Evolutionary conservation across 2,888 invertebrate genomes (phyloP).

Genomic region (Ectemnius cavifrons): DNA sequence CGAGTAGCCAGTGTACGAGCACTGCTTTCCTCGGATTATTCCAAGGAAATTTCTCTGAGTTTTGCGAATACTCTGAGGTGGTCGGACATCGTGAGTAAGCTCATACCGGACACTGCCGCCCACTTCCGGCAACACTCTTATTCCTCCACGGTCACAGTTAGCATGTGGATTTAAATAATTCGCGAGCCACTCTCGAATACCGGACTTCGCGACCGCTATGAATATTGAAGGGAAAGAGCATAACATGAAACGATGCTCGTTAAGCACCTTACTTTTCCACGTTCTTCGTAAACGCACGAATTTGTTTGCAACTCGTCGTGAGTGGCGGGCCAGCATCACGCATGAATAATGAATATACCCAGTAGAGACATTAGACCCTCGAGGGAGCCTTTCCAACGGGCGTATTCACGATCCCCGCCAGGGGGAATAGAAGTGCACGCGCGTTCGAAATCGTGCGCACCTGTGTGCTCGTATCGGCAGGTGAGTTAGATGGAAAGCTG

Average conservation of each 20-base stretch:
- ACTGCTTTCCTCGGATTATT: no score
- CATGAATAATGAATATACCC: conserved; percentile 61
- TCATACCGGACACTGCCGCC: no score
- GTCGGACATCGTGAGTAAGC: no score
- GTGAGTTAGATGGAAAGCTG: conserved; percentile 25
- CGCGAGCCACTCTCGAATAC: background rate
- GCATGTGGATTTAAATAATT: no score
- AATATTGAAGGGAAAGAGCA: conserved; percentile 51
- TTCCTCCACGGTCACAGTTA: no score
- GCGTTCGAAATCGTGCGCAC: conserved; percentile 26
- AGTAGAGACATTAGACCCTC: conserved; percentile 51
- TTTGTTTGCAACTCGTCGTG: conserved; percentile 47
- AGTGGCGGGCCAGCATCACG: conserved; percentile 25
- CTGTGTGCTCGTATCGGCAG: conserved; percentile 36
- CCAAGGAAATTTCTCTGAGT: no score
- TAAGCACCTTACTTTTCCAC: conserved; percentile 52
- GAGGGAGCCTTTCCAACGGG: conserved; percentile 16
- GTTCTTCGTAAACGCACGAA: conserved; percentile 50
- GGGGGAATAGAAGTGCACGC: conserved; percentile 17
- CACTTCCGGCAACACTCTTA: no score
- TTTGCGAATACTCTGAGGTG: no score
- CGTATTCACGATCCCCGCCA: background rate
- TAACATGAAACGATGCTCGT: conserved; percentile 49
- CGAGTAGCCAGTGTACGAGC: no score
- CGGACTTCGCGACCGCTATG: conserved; percentile 36